Evolutionary conservation across 2,888 invertebrate genomes (phyloP), one percentile per base, ranked within the genome.

Genomic region (Creontiades dilutus): DNA sequence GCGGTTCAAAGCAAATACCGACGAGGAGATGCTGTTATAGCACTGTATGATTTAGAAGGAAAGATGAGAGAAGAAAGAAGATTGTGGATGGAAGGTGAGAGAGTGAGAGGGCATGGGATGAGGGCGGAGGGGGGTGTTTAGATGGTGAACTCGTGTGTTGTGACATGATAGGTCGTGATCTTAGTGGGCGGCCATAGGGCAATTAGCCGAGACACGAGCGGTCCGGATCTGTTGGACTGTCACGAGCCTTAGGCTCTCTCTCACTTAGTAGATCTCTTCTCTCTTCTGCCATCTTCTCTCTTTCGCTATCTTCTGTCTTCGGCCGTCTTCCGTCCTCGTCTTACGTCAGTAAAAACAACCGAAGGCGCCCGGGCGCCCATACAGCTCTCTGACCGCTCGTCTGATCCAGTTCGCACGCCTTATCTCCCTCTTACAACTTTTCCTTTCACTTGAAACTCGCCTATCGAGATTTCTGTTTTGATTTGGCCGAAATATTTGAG

Each of bases 161-260:
- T 86, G 86, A 86, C 86, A 86, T 86, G 86, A 86, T 86, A 86
- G 76, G 86, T 86, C 86, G 86, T 86, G 86, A 86, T 86, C 86
- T 86, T 86, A 75, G 86, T 86, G 86, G 86, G 86, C 86, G 86
- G 86, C 86, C 86, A 68, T 68, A 48, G 75, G 47, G 86, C 86
- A 86, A 86, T 86, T 86, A 86, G 86, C 86, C 75, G 46, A 86
- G 86, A 86, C 86, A 86, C 86, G 86, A 86, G 86, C 86, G 86
- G 86, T 86, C 86, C 68, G 76, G 86, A 86, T 86, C 86, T 86
- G 86, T 86, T 61, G 86, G 76, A 47, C 68, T 86, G 86, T 86
- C 86, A 86, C 86, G 86, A 86, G 86, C 86, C 86, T 68, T 28
- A 47, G 86, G 68, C 86, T 68, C 55, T 52, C 55, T 52, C 55